Evolutionary conservation across 2,113 vertebrate genomes (phyloP).

Genomic region (Tretioscincus oriximinensis): DNA sequence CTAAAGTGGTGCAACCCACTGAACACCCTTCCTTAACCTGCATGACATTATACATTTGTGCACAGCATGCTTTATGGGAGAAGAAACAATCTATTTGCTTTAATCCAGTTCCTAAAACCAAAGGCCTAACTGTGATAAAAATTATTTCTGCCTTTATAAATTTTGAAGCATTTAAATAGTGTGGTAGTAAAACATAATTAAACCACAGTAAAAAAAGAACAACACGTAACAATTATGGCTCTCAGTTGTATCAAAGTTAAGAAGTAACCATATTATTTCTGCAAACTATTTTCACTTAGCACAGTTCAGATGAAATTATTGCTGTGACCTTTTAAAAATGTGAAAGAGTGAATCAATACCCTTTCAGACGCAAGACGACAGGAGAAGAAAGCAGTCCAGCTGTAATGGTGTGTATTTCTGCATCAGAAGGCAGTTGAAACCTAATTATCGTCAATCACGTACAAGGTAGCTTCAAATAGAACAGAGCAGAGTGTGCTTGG

Average conservation of each 20-base stretch:
- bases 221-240: constrained; percentile 47
- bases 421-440: constrained; percentile 77
- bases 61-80: constrained; percentile 28
- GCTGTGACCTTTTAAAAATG: constrained; percentile 80
- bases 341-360: constrained; percentile 72
- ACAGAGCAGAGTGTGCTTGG: constrained; percentile 19
- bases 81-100: constrained; percentile 45
- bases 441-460: constrained; percentile 80
- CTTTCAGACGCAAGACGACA: constrained; percentile 63
- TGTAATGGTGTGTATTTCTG: constrained; percentile 69
- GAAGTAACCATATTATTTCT: constrained; percentile 67
- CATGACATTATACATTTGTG: constrained; percentile 39
- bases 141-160: constrained; percentile 41
- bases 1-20: neutral
- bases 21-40: neutral
- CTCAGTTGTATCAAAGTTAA: constrained; percentile 69
- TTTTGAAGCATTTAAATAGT: constrained; percentile 52
- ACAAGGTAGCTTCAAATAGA: constrained; percentile 60
- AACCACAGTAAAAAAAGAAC: constrained; percentile 53
- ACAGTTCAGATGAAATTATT: constrained; percentile 76
- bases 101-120: neutral
- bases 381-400: constrained; percentile 60
- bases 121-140: constrained; percentile 24
- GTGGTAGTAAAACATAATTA: constrained; percentile 57
- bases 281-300: constrained; percentile 79